phyloP scores from a whole-genome alignment of 2,888 invertebrate species.

The Apodemia hepburni region DNA sequence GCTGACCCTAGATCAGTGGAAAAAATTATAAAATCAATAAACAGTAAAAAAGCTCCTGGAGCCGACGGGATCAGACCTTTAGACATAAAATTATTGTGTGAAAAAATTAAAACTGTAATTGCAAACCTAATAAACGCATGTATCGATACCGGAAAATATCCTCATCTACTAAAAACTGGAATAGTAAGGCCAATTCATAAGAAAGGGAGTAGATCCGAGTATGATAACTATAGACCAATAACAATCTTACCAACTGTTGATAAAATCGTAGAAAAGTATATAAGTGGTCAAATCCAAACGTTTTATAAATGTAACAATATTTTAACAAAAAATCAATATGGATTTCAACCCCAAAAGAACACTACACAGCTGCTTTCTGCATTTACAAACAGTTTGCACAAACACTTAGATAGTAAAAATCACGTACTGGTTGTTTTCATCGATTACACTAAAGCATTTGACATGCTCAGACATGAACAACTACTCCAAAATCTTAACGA shows the following conservation, averaged over 20 bases:
- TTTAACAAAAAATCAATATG: constrained; percentile 23
- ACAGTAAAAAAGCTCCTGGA: no score
- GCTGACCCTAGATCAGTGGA: no score
- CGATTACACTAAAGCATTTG: constrained; percentile 30
- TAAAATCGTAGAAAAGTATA: constrained; percentile 26
- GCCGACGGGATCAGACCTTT: no score
- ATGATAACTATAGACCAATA: constrained; percentile 19
- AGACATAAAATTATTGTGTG: no score
- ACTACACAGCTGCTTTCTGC: constrained; percentile 31
- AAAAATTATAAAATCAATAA: no score
- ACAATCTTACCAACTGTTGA: constrained; percentile 26
- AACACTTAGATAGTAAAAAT: constrained; percentile 23
- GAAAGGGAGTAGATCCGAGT: constrained; percentile 19
- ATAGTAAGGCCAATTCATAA: constrained; percentile 28
- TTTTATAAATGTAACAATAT: constrained; percentile 22
- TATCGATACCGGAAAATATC: constrained; percentile 21
- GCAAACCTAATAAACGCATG: constrained; percentile 25
- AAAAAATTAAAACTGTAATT: no score
- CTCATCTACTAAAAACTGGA: constrained; percentile 23
- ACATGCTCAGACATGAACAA: constrained; percentile 25
- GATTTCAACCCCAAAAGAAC: constrained; percentile 16
- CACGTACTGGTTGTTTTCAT: constrained; percentile 28
- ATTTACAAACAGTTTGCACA: constrained; percentile 22
- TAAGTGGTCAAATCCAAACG: constrained; percentile 18
- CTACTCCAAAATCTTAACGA: constrained; percentile 22